A percentile compares a stretch with the other conserved stretches of the same genome.
These are phyloP conservation scores for Thymallus thymallus DNA, from an alignment of 2,113 vertebrate genomes.

Conservation along the genomic window DNA sequence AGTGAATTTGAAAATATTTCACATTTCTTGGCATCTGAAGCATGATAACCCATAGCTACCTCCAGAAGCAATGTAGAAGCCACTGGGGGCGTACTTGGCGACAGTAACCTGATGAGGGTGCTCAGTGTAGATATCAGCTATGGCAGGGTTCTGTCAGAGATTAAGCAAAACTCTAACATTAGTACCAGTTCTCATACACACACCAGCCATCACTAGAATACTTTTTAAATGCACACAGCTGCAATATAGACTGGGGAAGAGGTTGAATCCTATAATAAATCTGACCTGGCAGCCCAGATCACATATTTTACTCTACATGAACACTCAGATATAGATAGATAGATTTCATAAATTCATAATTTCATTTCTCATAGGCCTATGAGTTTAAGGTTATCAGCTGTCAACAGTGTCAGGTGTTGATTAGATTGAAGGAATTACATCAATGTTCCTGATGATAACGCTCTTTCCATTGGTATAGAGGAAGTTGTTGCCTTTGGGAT, in stretches of 20 bases:
- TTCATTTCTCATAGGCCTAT: no score
- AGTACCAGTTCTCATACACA: no score
- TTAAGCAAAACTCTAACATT: not conserved
- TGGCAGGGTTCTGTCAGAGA: constrained; percentile 81
- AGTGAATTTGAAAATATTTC: not conserved
- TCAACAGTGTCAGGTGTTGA: not conserved
- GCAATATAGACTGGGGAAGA: no score
- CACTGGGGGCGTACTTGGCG: constrained; percentile 93
- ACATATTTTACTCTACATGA: not conserved
- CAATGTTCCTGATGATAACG: constrained; percentile 92
- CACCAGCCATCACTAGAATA: no score
- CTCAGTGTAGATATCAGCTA: constrained; percentile 96
- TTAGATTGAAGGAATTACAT: constrained; percentile 72
- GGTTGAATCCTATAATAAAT: not conserved
- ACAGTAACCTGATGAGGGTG: constrained; percentile 89
- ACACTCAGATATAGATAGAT: not conserved
- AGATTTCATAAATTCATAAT: no score
- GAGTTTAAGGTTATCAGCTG: no score
- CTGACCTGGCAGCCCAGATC: not conserved
- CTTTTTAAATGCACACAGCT: no score
- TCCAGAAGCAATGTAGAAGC: constrained; percentile 96
- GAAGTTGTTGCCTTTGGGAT: constrained; percentile 93
- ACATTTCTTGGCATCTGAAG: not conserved
- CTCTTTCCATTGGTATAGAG: constrained; percentile 96
- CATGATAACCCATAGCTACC: constrained; percentile 67